A percentile compares a stretch with the other conserved stretches of the same genome.
Conservation (phyloP, 2,113 vertebrate genomes). For the Todiramphus chloris region DNA sequence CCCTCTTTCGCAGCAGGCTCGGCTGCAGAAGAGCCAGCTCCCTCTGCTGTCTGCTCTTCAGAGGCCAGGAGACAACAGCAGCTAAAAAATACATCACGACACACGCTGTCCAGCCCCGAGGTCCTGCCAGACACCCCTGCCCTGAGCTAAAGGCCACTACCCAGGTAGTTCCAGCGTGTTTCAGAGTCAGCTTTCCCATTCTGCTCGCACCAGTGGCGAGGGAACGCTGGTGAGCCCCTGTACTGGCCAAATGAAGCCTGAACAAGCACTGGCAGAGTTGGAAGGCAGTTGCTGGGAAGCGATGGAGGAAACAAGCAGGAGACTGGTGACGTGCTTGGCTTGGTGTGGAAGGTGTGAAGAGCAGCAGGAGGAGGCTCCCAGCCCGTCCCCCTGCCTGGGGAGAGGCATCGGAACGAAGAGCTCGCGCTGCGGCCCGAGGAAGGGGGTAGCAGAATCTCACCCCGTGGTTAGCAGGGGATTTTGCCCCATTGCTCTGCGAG, state of each 20-base stretch:
- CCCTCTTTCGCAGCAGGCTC: not conserved
- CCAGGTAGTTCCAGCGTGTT: fast-evolving
- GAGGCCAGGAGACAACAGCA: not conserved
- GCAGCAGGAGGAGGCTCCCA: not conserved
- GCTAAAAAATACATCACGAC: not conserved
- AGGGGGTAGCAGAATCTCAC: not conserved
- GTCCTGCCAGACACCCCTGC: not conserved
- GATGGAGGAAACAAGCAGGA: not conserved
- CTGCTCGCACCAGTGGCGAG: too few relatives aligned
- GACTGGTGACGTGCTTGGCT: not conserved
- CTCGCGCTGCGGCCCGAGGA: fast-evolving
- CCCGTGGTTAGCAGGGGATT: not conserved
- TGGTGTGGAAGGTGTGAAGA: not conserved
- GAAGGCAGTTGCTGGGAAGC: not conserved
- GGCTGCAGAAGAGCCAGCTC: conserved; percentile 14
- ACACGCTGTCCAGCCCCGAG: fast-evolving
- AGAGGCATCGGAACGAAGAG: not conserved
- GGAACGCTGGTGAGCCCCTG: not conserved
- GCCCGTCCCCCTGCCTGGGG: not conserved
- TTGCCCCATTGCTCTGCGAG: not conserved
- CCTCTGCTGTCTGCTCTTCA: conserved; percentile 14
- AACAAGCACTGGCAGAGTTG: not conserved
- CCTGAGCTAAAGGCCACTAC: fast-evolving
- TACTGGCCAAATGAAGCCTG: not conserved
- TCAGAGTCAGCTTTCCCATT: not conserved